Percentiles rank a stretch among this genome's conserved stretches.
These are phyloP conservation scores for Eupithecia centaureata DNA, from an alignment of 2,888 invertebrate species.

Conservation along the genomic window DNA sequence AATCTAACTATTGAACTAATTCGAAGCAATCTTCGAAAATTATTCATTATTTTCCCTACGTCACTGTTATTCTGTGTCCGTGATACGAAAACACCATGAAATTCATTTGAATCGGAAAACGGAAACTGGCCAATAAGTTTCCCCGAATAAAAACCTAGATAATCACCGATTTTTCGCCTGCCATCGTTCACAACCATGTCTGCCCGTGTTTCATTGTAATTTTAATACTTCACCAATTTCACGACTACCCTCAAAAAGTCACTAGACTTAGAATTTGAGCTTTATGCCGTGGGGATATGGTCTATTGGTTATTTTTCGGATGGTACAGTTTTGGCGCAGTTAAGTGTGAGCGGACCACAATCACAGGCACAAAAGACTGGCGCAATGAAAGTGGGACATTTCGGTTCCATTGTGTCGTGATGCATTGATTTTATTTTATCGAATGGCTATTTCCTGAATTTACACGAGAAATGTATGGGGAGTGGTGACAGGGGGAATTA, in stretches of 20 bases:
- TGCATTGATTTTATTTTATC: slow-evolving; percentile 54
- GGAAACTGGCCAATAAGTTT: slow-evolving; percentile 11
- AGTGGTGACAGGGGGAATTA: slow-evolving; percentile 30
- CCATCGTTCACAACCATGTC: slow-evolving; percentile 45
- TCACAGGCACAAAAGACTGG: slow-evolving; percentile 46
- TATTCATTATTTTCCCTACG: background rate
- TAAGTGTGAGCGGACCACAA: slow-evolving; percentile 34
- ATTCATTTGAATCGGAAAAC: slow-evolving; percentile 12
- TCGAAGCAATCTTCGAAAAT: background rate
- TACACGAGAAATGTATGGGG: slow-evolving; percentile 34
- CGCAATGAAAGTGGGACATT: slow-evolving; percentile 57
- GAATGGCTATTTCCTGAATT: slow-evolving; percentile 46
- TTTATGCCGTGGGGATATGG: slow-evolving; percentile 3
- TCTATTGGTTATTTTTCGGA: background rate
- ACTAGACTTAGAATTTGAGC: background rate
- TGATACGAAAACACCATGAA: background rate
- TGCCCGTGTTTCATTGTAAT: slow-evolving; percentile 58
- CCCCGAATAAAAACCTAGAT: slow-evolving; percentile 48
- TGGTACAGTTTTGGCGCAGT: slow-evolving; percentile 15
- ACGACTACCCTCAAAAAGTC: slow-evolving; percentile 14
- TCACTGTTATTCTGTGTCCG: background rate
- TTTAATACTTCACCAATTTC: slow-evolving; percentile 49
- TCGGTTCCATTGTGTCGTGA: slow-evolving; percentile 51
- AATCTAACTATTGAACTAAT: background rate
- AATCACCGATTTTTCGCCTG: slow-evolving; percentile 52